These are phyloP conservation scores for Lissonota sp. DNA, from an alignment of 2,888 invertebrate genomes.

Conservation along the genomic window DNA sequence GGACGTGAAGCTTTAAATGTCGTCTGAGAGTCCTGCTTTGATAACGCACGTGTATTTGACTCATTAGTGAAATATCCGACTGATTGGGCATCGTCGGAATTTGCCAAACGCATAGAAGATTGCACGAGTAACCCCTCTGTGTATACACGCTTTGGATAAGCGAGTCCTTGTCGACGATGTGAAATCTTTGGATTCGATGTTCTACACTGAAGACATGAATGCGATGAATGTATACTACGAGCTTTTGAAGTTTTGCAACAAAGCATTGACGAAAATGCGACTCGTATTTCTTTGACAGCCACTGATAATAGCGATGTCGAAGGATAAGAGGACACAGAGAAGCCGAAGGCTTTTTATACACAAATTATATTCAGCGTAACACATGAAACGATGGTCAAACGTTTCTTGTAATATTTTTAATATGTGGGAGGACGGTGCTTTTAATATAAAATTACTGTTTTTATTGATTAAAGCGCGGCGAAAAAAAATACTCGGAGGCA, in stretches of 20 bases:
- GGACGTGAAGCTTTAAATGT: no score
- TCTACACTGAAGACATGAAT: background rate
- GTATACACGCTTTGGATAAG: background rate
- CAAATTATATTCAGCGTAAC: no score
- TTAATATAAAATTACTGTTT: no score
- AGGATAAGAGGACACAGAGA: no score
- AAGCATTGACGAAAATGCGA: background rate
- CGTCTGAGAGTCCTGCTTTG: background rate
- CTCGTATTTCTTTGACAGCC: background rate
- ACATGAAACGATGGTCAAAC: no score
- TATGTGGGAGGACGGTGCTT: no score
- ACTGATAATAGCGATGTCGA: no score
- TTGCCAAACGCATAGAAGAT: background rate
- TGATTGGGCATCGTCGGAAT: slow-evolving; percentile 25
- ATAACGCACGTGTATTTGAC: background rate
- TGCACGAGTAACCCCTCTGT: background rate
- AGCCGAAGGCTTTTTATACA: no score
- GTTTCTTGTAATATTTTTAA: no score
- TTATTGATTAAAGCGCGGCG: no score
- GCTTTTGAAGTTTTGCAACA: background rate
- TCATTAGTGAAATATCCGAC: slow-evolving; percentile 23
- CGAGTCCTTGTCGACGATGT: background rate
- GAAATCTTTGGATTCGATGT: slow-evolving; percentile 2
- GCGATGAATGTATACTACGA: background rate
- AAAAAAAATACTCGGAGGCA: no score